phyloP scores from a whole-genome alignment of 2,888 invertebrate species.

The Drosophila aldrichi region DNA sequence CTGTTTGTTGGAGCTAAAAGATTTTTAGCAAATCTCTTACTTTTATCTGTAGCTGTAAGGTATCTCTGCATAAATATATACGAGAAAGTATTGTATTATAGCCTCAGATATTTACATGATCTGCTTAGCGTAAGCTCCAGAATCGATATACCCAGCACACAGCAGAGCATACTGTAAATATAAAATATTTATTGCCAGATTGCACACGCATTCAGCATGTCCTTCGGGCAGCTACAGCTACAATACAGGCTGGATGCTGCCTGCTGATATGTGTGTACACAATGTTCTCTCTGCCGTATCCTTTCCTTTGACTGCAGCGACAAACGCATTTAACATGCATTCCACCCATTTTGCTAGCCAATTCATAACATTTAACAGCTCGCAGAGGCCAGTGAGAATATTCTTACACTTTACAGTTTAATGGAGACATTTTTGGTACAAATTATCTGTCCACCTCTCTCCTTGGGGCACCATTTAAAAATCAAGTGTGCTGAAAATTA shows the following conservation, averaged over 20 bases:
- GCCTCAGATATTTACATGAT: not conserved
- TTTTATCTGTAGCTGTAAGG: not conserved
- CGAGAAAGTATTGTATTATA: not conserved
- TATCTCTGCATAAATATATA: not conserved
- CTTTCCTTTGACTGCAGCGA: slow-evolving; percentile 63
- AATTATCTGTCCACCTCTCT: slow-evolving; percentile 33
- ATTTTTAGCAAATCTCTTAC: not conserved
- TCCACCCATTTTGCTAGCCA: slow-evolving; percentile 27
- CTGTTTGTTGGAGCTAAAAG: not conserved
- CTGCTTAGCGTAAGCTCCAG: not conserved
- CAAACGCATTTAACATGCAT: slow-evolving; percentile 56
- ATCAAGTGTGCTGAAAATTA: slow-evolving; percentile 74
- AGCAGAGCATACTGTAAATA: slow-evolving; percentile 54
- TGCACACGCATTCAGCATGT: slow-evolving; percentile 59
- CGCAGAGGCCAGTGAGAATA: slow-evolving; percentile 17
- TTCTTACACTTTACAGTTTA: slow-evolving; percentile 55
- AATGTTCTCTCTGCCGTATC: slow-evolving; percentile 61
- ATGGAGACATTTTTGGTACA: slow-evolving; percentile 74
- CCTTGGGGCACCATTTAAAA: slow-evolving; percentile 46
- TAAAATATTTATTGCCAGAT: slow-evolving; percentile 76
- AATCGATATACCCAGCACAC: slow-evolving; percentile 21
- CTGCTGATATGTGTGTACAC: slow-evolving; percentile 40
- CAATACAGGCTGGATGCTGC: slow-evolving; percentile 8
- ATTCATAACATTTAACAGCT: slow-evolving; percentile 59
- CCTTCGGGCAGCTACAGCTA: slow-evolving; percentile 13